Evolutionary conservation across 2,113 vertebrate species (phyloP), one percentile per base, ranked within the genome.

Genomic region (Anseranas semipalmata): DNA sequence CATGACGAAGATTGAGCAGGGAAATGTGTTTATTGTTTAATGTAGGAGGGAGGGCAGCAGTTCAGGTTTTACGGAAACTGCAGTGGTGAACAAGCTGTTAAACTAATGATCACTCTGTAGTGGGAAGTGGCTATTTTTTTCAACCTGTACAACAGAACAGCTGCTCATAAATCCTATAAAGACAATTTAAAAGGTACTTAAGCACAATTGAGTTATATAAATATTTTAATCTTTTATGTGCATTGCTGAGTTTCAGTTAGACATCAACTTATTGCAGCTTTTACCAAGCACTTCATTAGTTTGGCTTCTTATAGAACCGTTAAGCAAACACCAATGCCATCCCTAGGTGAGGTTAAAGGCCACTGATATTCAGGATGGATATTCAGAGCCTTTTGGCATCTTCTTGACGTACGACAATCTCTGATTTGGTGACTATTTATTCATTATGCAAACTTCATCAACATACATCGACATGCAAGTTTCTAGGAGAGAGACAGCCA

Each of bases 161-260:
- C 24, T 86, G 43, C 27, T 67, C 65, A 84, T 91, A 94, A 97
- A 97, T 93, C 70, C 82, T 89, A 35, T 63, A 74, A 89, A 89
- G 88, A 92, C 46, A 86, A 50, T 95, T 97, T 97, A 79, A 93
- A 96, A 97, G 74, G 58, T 92, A 89, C 60, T 97, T 97, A 95
- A 96, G 56, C 35, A 68, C 28, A 85, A 56, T 63, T 81, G 65
- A 87, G 17, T 94, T 96, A 92, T 91, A 96, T 72, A 97, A 97
- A 97, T 97, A 97, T 97, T 95, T 97, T 94, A 95, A 93, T 94
- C 8, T 8, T 88, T 97, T 91, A 83, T 93, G 92, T 65, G 65
- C 16, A 13, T 86, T 92, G 43, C 71, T 95, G 80, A 91, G 56
- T 43, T 94, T 96, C 80, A 78, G 27, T 94, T 91, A 67, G 32